Conservation (phyloP, 64 coral and sea anemone species). For the Catalaphyllia jardinei region DNA sequence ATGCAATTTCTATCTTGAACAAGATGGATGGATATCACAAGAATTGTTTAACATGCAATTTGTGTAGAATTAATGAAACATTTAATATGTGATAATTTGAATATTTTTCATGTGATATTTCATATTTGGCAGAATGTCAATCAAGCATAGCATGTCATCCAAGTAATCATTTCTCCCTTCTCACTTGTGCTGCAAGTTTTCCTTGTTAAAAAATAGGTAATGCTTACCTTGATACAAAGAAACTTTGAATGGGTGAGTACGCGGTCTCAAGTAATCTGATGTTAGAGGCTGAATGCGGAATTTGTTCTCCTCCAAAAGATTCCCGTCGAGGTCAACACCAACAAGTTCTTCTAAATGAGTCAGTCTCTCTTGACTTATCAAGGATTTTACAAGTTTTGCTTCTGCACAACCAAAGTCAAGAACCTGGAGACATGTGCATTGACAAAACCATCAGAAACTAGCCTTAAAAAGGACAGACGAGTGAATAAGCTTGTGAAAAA, state of each 20-base stretch:
- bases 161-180: too few species aligned
- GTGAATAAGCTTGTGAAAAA: too few species aligned
- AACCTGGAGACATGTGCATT: conserved; percentile 45
- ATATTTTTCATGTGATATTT: too few species aligned
- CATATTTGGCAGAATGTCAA: too few species aligned
- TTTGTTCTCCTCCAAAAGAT: conserved; percentile 71
- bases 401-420: conserved; percentile 98
- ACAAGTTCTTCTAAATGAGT: conserved; percentile 70
- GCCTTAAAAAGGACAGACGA: too few species aligned
- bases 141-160: too few species aligned
- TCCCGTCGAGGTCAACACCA: conserved; percentile 85
- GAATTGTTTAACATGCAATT: background rate
- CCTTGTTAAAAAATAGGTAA: background rate
- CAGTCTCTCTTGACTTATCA: conserved; percentile 68
- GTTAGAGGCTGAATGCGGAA: conserved; percentile 64
- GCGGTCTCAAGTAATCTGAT: conserved; percentile 77
- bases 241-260: conserved; percentile 80
- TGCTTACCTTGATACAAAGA: conserved; percentile 87
- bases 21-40: too few species aligned
- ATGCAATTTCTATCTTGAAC: too few species aligned
- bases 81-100: background rate
- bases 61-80: background rate
- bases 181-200: too few species aligned
- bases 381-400: conserved; percentile 78
- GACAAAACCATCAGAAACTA: background rate